Evolutionary conservation across 1,140 invertebrate species (phyloP).

Genomic region (Dendroctonus ponderosae): DNA sequence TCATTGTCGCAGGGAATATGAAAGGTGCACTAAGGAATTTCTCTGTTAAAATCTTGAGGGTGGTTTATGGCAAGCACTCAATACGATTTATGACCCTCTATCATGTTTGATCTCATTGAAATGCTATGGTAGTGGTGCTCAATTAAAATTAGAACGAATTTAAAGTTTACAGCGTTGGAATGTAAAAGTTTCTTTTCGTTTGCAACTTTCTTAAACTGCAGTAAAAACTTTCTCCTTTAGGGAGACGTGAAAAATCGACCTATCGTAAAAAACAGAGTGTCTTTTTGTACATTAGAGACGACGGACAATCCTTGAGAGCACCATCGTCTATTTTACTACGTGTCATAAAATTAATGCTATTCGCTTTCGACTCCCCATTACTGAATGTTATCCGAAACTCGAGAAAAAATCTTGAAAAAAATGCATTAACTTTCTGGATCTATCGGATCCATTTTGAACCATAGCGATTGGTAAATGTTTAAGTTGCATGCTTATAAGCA

Average conservation of each 20-base stretch:
- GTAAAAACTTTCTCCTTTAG: constrained; percentile 23
- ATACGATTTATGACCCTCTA: too few relatives aligned
- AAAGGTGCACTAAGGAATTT: too few relatives aligned
- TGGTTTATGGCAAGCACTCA: too few relatives aligned
- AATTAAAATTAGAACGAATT: constrained; percentile 9
- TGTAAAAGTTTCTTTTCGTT: constrained; percentile 5
- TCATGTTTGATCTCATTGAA: background rate
- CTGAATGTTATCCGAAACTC: too few relatives aligned
- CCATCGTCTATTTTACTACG: constrained; percentile 26
- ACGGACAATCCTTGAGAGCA: constrained; percentile 22
- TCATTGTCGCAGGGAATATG: too few relatives aligned
- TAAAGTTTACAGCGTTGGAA: constrained; percentile 4
- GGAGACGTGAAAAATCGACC: constrained; percentile 16
- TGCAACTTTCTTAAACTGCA: constrained; percentile 18
- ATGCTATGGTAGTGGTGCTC: background rate
- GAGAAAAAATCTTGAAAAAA: too few relatives aligned
- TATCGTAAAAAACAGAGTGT: constrained; percentile 15
- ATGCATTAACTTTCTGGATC: too few relatives aligned
- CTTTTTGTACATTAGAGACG: constrained; percentile 33
- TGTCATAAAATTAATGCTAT: constrained; percentile 21
- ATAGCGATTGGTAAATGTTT: too few relatives aligned
- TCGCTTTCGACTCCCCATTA: background rate
- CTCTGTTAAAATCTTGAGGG: too few relatives aligned
- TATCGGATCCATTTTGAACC: too few relatives aligned
- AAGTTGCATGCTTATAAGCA: too few relatives aligned